Evolutionary conservation across 2,888 invertebrate genomes (phyloP).

Genomic region (Monochamus alternatus): DNA sequence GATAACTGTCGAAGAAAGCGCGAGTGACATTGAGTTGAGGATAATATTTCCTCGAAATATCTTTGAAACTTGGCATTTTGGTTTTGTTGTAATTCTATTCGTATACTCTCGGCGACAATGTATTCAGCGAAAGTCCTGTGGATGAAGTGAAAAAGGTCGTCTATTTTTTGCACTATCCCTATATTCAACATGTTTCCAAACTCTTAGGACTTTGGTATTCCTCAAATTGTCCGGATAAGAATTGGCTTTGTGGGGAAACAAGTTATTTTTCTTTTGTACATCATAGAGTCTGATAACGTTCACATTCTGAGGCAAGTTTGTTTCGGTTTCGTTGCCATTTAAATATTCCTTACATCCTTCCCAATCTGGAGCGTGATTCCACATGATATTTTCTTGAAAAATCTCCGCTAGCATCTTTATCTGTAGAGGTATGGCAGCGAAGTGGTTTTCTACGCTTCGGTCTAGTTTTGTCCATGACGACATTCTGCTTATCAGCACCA

Average conservation of each 20-base stretch:
- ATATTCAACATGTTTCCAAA: not conserved
- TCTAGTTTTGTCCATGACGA: not conserved
- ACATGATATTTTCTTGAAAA: not conserved
- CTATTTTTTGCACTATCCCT: conserved; percentile 1
- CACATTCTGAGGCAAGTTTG: conserved; percentile 1
- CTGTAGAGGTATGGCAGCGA: too few relatives aligned
- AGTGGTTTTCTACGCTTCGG: too few relatives aligned
- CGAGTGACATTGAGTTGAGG: not conserved
- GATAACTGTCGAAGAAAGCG: not conserved
- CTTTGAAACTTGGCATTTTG: not conserved
- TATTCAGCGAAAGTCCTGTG: conserved; percentile 22
- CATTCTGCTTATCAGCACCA: conserved; percentile 3
- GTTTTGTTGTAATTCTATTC: conserved; percentile 1
- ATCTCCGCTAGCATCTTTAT: not conserved
- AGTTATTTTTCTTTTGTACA: conserved; percentile 14
- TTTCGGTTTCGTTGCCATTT: not conserved
- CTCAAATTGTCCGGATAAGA: not conserved
- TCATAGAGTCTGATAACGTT: conserved; percentile 26
- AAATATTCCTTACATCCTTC: conserved; percentile 31
- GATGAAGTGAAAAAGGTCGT: conserved; percentile 1
- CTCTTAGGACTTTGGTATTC: not conserved
- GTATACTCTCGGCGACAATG: not conserved
- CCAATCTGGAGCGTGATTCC: conserved; percentile 5
- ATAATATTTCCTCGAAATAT: not conserved
- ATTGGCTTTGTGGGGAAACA: conserved; percentile 17